These are phyloP conservation scores for Lethrus apterus DNA, from an alignment of 1,140 invertebrate species.

Conservation along the genomic window DNA sequence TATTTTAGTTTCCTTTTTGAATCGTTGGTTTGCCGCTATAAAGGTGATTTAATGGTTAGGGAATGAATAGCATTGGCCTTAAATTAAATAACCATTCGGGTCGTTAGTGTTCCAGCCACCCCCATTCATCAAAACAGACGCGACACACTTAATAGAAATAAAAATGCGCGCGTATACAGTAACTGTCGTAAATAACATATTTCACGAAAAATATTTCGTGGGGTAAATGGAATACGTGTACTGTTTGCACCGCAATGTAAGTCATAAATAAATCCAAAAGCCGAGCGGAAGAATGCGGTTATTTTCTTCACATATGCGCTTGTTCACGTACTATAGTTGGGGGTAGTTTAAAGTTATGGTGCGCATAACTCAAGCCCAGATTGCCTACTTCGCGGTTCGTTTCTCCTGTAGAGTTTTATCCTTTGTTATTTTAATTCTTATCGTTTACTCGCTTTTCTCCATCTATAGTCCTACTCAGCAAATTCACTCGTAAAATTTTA, in stretches of 20 bases:
- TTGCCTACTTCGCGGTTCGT: slow-evolving; percentile 30
- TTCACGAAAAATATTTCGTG: slow-evolving; percentile 24
- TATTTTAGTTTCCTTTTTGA: too few relatives aligned
- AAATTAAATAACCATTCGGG: slow-evolving; percentile 12
- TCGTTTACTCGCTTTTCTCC: slow-evolving; percentile 14
- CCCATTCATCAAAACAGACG: slow-evolving; percentile 13
- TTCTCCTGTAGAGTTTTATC: slow-evolving; percentile 24
- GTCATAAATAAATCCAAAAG: slow-evolving; percentile 30
- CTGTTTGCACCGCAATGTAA: slow-evolving; percentile 26
- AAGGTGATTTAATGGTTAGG: slow-evolving; percentile 1
- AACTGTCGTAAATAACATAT: slow-evolving; percentile 30
- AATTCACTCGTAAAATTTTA: too few relatives aligned
- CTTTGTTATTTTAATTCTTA: slow-evolving; percentile 31
- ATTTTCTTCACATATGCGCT: slow-evolving; percentile 27
- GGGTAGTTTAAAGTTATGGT: slow-evolving; percentile 22
- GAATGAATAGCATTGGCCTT: not conserved
- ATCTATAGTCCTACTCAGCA: not conserved
- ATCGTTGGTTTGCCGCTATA: not conserved
- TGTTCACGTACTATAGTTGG: slow-evolving; percentile 9
- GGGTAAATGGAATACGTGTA: slow-evolving; percentile 31
- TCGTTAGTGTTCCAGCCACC: slow-evolving; percentile 3
- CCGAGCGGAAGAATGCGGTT: slow-evolving; percentile 26
- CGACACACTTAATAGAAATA: slow-evolving; percentile 29
- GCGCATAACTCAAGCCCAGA: slow-evolving; percentile 23
- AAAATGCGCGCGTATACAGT: slow-evolving; percentile 22